A percentile compares a stretch with the other conserved stretches of the same genome.
Conservation (phyloP, 2,113 vertebrate species). For the Corydoras sp. region DNA sequence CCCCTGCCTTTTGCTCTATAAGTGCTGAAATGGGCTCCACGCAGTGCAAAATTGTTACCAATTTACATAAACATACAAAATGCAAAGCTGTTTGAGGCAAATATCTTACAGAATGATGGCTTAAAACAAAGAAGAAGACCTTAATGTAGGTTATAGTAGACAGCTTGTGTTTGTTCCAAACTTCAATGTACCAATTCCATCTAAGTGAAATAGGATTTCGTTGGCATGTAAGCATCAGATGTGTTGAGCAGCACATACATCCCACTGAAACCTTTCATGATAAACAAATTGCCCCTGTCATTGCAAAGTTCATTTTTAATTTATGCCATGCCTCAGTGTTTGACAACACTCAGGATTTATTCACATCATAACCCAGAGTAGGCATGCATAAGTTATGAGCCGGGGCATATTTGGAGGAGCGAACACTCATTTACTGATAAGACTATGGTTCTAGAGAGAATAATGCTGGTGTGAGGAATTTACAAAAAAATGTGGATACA, state of each 20-base stretch:
- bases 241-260: not conserved
- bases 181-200: no score
- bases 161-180: no score
- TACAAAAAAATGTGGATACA: slow-evolving; percentile 25
- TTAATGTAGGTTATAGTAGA: no score
- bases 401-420: slow-evolving; percentile 33
- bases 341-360: slow-evolving; percentile 45
- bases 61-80: no score
- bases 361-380: slow-evolving; percentile 39
- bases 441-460: slow-evolving; percentile 33
- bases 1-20: no score
- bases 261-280: slow-evolving; percentile 20
- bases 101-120: no score
- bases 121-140: no score
- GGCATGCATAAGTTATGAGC: slow-evolving; percentile 48
- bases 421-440: slow-evolving; percentile 37
- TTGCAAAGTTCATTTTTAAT: slow-evolving; percentile 36
- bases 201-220: no score
- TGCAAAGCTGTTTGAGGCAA: no score
- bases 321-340: slow-evolving; percentile 22
- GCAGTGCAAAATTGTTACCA: no score
- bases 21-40: no score
- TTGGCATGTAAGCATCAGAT: not conserved
- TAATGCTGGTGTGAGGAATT: slow-evolving; percentile 19
- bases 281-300: slow-evolving; percentile 38